phyloP scores from a whole-genome alignment of 2,888 invertebrate genomes.

The Deroplatys truncata region DNA sequence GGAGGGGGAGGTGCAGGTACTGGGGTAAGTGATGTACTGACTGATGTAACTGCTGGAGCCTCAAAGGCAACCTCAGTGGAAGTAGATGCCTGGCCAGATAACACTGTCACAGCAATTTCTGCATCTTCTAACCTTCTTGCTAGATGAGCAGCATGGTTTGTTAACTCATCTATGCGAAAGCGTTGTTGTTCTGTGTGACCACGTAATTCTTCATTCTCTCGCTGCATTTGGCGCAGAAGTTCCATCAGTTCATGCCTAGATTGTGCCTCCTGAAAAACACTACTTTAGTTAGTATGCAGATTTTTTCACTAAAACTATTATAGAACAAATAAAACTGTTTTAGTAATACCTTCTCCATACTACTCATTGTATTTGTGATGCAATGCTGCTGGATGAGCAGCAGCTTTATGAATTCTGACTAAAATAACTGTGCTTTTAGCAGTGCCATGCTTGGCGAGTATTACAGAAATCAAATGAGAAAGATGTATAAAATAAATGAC shows the following conservation, averaged over 20 bases:
- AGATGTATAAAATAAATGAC: no score
- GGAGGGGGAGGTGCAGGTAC: constrained; percentile 7
- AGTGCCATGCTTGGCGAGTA: no score
- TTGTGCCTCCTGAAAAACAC: not conserved
- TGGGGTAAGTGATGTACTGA: not conserved
- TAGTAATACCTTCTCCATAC: no score
- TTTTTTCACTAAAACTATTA: no score
- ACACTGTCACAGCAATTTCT: not conserved
- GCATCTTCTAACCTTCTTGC: constrained; percentile 21
- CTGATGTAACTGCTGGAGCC: not conserved
- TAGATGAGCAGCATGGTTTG: constrained; percentile 19
- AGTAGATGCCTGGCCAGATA: not conserved
- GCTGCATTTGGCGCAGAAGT: constrained; percentile 30
- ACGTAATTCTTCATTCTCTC: constrained; percentile 33
- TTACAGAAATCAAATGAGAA: no score
- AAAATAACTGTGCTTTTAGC: no score
- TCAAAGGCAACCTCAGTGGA: not conserved
- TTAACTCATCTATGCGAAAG: constrained; percentile 27
- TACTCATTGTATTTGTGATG: no score
- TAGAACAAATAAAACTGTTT: no score
- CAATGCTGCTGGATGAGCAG: no score
- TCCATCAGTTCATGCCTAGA: not conserved
- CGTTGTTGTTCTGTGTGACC: constrained; percentile 23
- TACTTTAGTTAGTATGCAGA: not conserved
- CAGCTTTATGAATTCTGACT: no score